Base-by-base conservation (phyloP, 2,113 vertebrate genomes). In the Empidonax alnorum region DNA sequence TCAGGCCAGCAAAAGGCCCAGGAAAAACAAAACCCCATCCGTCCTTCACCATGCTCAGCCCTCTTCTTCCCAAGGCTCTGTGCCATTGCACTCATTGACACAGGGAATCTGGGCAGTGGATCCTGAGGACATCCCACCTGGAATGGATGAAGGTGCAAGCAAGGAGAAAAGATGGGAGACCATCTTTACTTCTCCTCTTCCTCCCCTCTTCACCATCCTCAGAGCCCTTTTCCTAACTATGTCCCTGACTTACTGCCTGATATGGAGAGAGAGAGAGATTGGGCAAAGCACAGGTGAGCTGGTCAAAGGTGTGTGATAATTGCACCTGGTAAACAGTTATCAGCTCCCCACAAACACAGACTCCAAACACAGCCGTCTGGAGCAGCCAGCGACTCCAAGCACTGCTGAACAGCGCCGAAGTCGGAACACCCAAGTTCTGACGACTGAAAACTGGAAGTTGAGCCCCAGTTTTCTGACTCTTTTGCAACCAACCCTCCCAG, bases 321-420 rank as follows among this genome's bases (percentile, higher is more conserved):
- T 75, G 56, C 55, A 63, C 89, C 92, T 35, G 42, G 61, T 14
- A 69, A 33, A 7, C 21, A 14, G 76, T 81, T 81, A 90, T n/a
- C 72, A 80, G 11, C 52, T 56, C 47, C 90, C 31, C 42, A 47
- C 20, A 79, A 78, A 78, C 2, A 69, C 61, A 71, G 6, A 37
- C 30, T 50, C 58, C 82, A 82, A 81, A 75, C 39, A 59, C 83
- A 47, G 28, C 14, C 0, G 0, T 13, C 19, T 3, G 2, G 46
- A 93, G 65, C 49, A 73, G 62, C 37, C 85, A 44, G 42, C 23
- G 49, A 46, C 85, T 49, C 44, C 66, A 50, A 86, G 30, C 0
- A 0, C 41, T 42, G 14, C 56, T 25, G 33, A 21, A 2, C 72
- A 33, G 50, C 1, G 15, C 42, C 2, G 0, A 14, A 50, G 39